A percentile compares a stretch with the other conserved stretches of the same genome.
Conservation (phyloP, 2,888 invertebrate genomes). For the Diplolepis rosae region DNA sequence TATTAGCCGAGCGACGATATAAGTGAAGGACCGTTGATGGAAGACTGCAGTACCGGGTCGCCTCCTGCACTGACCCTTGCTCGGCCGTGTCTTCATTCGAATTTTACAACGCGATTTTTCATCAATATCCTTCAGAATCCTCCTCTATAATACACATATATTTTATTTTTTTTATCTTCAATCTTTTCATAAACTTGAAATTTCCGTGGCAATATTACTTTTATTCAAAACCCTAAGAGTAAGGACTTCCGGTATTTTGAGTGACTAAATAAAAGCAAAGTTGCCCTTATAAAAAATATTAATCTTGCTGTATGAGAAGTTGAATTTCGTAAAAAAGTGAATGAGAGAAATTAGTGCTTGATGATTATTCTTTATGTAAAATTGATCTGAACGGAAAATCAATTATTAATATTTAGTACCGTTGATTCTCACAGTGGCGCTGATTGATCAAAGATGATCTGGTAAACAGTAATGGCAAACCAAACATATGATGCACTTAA, state of each 20-base stretch:
- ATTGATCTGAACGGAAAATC: not conserved
- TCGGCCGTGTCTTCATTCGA: conserved; percentile 35
- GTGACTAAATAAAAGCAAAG: not conserved
- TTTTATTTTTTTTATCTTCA: too few species aligned
- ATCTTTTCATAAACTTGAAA: not conserved
- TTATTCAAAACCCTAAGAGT: not conserved
- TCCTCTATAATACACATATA: not conserved
- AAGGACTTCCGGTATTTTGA: not conserved
- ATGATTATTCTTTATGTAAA: not conserved
- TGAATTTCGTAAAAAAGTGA: too few species aligned
- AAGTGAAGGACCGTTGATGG: conserved; percentile 72
- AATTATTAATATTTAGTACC: not conserved
- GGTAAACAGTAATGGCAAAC: too few species aligned
- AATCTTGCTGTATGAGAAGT: not conserved
- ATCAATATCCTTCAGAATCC: too few species aligned
- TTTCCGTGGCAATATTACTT: not conserved
- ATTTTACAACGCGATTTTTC: not conserved
- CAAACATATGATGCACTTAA: too few species aligned
- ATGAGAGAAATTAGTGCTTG: not conserved
- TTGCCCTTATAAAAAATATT: not conserved
- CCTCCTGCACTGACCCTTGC: conserved; percentile 71
- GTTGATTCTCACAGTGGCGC: not conserved
- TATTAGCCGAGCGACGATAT: conserved; percentile 73
- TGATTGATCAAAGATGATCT: not conserved
- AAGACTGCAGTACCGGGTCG: conserved; percentile 71